These are phyloP conservation scores for Augiades crinisus DNA, from an alignment of 2,888 invertebrate species.

Conservation along the genomic window DNA sequence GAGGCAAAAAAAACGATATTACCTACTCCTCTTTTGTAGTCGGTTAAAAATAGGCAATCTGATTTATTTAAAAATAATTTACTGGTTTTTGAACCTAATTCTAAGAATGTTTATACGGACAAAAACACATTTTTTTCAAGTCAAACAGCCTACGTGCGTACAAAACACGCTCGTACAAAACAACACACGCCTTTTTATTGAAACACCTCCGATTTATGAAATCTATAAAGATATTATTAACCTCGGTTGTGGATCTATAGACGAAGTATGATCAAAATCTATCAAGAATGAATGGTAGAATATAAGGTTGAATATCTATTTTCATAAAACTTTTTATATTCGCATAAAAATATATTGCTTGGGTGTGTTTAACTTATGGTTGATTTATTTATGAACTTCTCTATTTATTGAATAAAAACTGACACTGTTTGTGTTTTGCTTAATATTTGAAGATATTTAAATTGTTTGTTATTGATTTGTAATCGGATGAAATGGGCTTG, in stretches of 20 bases:
- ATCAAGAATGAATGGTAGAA: conserved; percentile 20
- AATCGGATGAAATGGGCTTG: no score
- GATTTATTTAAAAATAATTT: no score
- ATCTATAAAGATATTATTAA: conserved; percentile 23
- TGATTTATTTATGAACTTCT: conserved; percentile 11
- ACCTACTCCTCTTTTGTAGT: no score
- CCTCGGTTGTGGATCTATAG: conserved; percentile 12
- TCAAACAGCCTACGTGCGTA: background rate
- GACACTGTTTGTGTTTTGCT: background rate
- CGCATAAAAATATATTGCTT: conserved; percentile 19
- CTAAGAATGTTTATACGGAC: no score
- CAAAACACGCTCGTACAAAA: no score
- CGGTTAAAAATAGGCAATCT: no score
- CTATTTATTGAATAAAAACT: background rate
- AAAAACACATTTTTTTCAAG: no score
- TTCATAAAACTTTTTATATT: conserved; percentile 23
- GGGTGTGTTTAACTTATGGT: conserved; percentile 9
- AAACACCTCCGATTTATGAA: conserved; percentile 25
- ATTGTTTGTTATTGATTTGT: no score
- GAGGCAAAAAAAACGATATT: no score
- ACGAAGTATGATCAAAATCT: conserved; percentile 25
- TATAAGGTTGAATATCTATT: conserved; percentile 18
- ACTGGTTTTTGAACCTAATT: no score
- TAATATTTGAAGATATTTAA: no score
- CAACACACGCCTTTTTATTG: background rate